Conservation (phyloP, 2,797 vertebrate genomes). For the Halcyon badia region DNA sequence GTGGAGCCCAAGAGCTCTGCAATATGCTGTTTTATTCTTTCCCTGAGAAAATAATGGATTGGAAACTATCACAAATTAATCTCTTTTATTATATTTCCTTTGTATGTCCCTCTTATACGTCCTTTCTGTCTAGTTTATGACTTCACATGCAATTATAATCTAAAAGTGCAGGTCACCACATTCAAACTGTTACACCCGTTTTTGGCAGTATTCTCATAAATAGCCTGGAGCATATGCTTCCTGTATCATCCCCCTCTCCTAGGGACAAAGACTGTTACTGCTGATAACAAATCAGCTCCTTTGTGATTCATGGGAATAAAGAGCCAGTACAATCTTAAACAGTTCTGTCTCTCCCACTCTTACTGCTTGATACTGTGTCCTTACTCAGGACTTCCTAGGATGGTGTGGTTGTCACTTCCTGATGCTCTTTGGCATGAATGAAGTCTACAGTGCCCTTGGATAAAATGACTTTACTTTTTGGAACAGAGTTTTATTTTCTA, state of each 20-base stretch:
- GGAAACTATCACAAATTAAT: neutral
- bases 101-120: neutral
- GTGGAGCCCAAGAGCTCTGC: neutral
- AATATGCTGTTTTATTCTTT: slow-evolving; percentile 14
- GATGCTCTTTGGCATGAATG: neutral
- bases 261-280: slow-evolving; percentile 9
- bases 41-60: slow-evolving; percentile 51
- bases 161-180: slow-evolving; percentile 18
- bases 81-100: neutral
- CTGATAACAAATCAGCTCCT: slow-evolving; percentile 40
- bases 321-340: neutral
- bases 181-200: slow-evolving; percentile 15
- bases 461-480: slow-evolving; percentile 21
- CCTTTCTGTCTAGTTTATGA: slow-evolving; percentile 11
- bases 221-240: slow-evolving; percentile 44
- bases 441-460: neutral
- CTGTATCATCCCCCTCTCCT: neutral
- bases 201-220: slow-evolving; percentile 22
- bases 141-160: neutral
- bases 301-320: slow-evolving; percentile 16
- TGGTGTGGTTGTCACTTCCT: neutral
- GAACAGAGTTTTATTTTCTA: slow-evolving; percentile 5
- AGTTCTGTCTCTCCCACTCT: neutral
- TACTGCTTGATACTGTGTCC: neutral
- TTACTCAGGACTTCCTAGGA: slow-evolving; percentile 19